Evolutionary conservation across 2,888 invertebrate genomes (phyloP).

Genomic region (Vesta saturnalis): DNA sequence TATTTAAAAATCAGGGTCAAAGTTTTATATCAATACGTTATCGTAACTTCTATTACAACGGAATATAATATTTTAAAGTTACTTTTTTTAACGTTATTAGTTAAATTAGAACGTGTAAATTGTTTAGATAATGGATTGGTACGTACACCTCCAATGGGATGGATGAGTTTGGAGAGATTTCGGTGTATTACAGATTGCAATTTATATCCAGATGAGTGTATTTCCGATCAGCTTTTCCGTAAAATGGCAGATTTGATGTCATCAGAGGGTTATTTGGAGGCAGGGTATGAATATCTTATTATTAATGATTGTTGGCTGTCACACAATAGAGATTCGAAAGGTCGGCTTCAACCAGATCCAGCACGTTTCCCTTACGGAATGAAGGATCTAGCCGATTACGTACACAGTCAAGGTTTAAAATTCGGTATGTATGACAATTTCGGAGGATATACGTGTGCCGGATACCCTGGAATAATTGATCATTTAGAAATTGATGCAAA

Average conservation of each 20-base stretch:
- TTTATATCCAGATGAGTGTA: constrained; percentile 89
- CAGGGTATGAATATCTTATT: constrained; percentile 91
- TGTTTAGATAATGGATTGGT: constrained; percentile 83
- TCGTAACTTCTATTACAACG: no score
- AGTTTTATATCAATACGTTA: no score
- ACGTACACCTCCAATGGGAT: constrained; percentile 88
- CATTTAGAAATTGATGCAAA: constrained; percentile 88
- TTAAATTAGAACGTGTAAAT: no score
- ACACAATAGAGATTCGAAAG: constrained; percentile 78
- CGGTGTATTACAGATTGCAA: constrained; percentile 88
- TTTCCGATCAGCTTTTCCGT: constrained; percentile 88
- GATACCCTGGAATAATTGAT: constrained; percentile 93
- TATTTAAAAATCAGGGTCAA: no score
- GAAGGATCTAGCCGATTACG: constrained; percentile 89
- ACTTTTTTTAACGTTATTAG: no score
- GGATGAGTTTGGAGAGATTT: constrained; percentile 90
- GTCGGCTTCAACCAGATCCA: constrained; percentile 85
- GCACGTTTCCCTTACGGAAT: constrained; percentile 93
- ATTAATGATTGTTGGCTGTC: constrained; percentile 96
- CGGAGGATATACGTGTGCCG: constrained; percentile 96
- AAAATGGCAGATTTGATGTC: constrained; percentile 91
- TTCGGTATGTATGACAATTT: constrained; percentile 98
- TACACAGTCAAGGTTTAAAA: constrained; percentile 92
- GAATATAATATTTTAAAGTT: no score
- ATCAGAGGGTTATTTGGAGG: constrained; percentile 87